Conservation (phyloP, 2,888 invertebrate genomes). For the Orthosia incerta region DNA sequence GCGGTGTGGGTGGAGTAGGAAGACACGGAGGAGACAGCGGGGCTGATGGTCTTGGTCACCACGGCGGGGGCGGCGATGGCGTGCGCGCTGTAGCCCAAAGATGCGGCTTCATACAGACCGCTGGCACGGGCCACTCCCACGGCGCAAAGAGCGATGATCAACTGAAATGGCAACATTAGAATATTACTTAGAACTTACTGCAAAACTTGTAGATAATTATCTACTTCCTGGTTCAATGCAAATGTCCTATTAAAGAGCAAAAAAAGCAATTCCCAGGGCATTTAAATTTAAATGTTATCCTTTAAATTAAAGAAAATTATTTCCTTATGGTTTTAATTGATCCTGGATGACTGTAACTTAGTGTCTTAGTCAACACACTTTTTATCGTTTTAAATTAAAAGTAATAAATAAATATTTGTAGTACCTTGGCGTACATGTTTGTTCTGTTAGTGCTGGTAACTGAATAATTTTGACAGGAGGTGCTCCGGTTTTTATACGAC, state of each 20-base stretch:
- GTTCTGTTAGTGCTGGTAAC: slow-evolving; percentile 87
- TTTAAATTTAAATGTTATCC: slow-evolving; percentile 1
- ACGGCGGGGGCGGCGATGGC: slow-evolving; percentile 81
- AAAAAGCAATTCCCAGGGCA: not conserved
- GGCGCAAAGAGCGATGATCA: slow-evolving; percentile 91
- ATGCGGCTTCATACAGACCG: slow-evolving; percentile 86
- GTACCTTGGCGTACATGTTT: slow-evolving; percentile 90
- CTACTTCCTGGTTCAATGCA: slow-evolving; percentile 24
- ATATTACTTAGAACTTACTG: slow-evolving; percentile 21
- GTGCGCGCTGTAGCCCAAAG: slow-evolving; percentile 87
- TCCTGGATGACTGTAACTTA: not conserved
- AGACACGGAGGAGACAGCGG: slow-evolving; percentile 77
- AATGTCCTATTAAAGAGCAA: not conserved
- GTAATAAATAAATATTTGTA: slow-evolving; percentile 53
- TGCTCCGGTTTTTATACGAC: slow-evolving; percentile 89
- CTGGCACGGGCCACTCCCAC: slow-evolving; percentile 92
- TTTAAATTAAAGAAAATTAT: slow-evolving; percentile 4
- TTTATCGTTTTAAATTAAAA: slow-evolving; percentile 24
- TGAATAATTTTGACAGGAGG: slow-evolving; percentile 87
- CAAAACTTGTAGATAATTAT: not conserved
- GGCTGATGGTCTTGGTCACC: slow-evolving; percentile 81
- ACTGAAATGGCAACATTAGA: slow-evolving; percentile 75
- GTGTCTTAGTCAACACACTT: not conserved
- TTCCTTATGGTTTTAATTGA: not conserved
- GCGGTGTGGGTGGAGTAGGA: slow-evolving; percentile 75